Evolutionary conservation across 2,113 vertebrate genomes (phyloP).

Genomic region (Poeciliopsis prolifica): DNA sequence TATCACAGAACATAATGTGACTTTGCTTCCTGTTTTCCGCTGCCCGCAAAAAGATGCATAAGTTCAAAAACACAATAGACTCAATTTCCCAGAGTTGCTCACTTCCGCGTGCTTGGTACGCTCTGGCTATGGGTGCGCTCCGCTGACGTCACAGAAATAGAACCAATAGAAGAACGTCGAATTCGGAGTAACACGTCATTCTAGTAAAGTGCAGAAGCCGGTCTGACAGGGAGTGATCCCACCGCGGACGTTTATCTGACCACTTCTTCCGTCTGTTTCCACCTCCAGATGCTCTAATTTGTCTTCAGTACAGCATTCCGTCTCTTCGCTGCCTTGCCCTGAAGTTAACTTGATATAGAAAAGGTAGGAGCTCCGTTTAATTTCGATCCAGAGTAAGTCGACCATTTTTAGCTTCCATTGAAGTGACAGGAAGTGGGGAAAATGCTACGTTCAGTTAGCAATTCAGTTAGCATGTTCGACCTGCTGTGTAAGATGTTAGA

Average conservation of each 20-base stretch:
- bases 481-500: not conserved
- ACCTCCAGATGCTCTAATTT: slow-evolving; percentile 58
- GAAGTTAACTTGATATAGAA: slow-evolving; percentile 11
- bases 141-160: slow-evolving; percentile 17
- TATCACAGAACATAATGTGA: no score
- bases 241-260: slow-evolving; percentile 15
- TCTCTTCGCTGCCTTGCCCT: slow-evolving; percentile 7
- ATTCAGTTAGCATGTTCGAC: slow-evolving; percentile 53
- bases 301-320: not conserved
- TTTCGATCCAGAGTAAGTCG: slow-evolving; percentile 1
- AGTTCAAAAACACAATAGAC: not conserved
- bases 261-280: not conserved
- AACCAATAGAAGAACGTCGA: slow-evolving; percentile 64
- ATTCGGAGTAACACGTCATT: slow-evolving; percentile 79
- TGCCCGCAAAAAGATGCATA: no score
- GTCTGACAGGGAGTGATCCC: slow-evolving; percentile 31
- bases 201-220: slow-evolving; percentile 63
- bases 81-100: slow-evolving; percentile 19
- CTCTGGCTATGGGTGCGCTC: fast-evolving
- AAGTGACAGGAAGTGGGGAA: slow-evolving; percentile 38
- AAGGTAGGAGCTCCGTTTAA: slow-evolving; percentile 58
- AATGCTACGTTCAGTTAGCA: slow-evolving; percentile 66
- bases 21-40: no score
- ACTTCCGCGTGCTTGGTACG: not conserved
- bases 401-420: slow-evolving; percentile 11